Evolutionary conservation across 2,888 invertebrate species (phyloP).

Genomic region (Spodoptera exigua): DNA sequence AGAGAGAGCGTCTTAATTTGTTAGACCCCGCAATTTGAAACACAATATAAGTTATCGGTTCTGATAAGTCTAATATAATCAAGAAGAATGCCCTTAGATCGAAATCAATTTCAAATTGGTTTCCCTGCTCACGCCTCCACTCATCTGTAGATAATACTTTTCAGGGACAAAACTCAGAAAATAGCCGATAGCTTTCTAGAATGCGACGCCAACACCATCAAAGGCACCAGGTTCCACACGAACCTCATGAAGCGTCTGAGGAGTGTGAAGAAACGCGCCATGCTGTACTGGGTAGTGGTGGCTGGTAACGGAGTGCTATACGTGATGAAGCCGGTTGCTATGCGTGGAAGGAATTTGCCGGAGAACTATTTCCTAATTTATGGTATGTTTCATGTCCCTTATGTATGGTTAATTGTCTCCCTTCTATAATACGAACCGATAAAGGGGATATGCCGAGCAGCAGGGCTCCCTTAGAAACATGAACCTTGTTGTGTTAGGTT

Average conservation of each 20-base stretch:
- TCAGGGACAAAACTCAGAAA: conserved; percentile 52
- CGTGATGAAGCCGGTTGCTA: conserved; percentile 34
- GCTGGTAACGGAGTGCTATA: conserved; percentile 47
- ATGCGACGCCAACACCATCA: conserved; percentile 52
- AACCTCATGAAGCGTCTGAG: conserved; percentile 49
- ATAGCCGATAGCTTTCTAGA: conserved; percentile 55
- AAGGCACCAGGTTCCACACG: conserved; percentile 53
- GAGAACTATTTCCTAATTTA: conserved; percentile 51
- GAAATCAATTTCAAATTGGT: too few species aligned
- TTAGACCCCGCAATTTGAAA: too few species aligned
- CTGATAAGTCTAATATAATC: too few species aligned
- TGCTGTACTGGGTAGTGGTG: conserved; percentile 50
- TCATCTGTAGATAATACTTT: not conserved
- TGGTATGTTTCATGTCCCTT: too few species aligned
- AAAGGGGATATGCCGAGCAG: not conserved
- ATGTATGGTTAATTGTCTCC: too few species aligned
- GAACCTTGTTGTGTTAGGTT: too few species aligned
- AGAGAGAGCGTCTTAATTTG: too few species aligned
- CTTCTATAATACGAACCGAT: too few species aligned
- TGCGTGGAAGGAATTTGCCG: conserved; percentile 46
- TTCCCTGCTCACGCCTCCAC: too few species aligned
- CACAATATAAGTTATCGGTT: too few species aligned
- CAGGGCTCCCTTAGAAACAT: too few species aligned
- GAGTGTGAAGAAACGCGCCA: conserved; percentile 50
- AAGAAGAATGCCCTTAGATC: too few species aligned